phyloP scores from a whole-genome alignment of 2,113 vertebrate species.

The Rhinichthys klamathensis region DNA sequence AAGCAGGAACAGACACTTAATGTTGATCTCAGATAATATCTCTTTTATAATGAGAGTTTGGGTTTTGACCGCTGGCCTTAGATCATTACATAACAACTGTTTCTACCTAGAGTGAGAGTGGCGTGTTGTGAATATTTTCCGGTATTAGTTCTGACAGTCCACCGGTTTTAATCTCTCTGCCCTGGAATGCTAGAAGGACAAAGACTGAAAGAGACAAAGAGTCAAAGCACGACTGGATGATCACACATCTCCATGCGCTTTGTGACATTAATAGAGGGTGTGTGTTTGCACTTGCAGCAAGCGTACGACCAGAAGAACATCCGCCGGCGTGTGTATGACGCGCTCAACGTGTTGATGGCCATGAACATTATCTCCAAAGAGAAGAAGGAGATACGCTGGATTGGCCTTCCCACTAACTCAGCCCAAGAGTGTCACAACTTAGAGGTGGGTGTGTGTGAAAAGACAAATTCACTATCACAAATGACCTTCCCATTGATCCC shows the following conservation, averaged over 20 bases:
- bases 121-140: constrained; percentile 41
- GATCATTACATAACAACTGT: neutral
- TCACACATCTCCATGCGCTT: neutral
- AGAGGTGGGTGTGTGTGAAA: constrained; percentile 72
- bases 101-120: neutral
- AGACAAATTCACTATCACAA: neutral
- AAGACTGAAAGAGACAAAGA: too few relatives aligned
- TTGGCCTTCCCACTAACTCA: constrained; percentile 86
- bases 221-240: neutral
- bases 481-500: neutral
- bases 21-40: neutral
- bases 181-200: constrained; percentile 51
- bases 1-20: neutral
- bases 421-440: constrained; percentile 87
- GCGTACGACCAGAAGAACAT: constrained; percentile 91
- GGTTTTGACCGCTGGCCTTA: neutral
- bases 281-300: constrained; percentile 71
- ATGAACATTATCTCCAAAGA: constrained; percentile 93
- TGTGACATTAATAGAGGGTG: neutral
- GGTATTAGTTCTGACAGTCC: constrained; percentile 56
- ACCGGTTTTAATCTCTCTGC: constrained; percentile 51
- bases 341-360: constrained; percentile 88
- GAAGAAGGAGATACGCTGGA: constrained; percentile 89
- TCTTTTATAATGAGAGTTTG: neutral
- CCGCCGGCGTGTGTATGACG: constrained; percentile 86